Evolutionary conservation across 2,797 vertebrate genomes (phyloP), one percentile per base, ranked within the genome.

Genomic region (Cottoperca gobio): DNA sequence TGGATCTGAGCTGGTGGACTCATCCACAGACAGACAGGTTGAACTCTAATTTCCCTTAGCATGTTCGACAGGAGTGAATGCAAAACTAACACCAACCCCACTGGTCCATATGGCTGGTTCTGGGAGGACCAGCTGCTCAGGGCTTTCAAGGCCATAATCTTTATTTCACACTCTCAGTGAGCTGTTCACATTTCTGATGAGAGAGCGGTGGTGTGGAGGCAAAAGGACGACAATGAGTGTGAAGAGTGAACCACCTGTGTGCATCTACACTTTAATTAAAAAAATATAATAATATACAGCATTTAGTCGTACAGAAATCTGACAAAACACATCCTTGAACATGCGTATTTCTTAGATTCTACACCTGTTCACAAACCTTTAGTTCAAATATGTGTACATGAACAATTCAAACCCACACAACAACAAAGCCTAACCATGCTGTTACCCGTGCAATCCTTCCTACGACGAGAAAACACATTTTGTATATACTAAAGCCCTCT

Each of bases 31-130:
- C 78, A 78, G 45, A 5, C 31, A 70, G 79, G 79, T 76, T 91
- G 87, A 90, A 89, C 88, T 86, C 61, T 85, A 84, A 87, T 91
- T 89, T 92, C 71, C 85, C 74, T 60, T 35, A 70, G 67, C 81
- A 82, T 86, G 86, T 90, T 85, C 43, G 39, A 88, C 81, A 87
- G 79, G 67, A 82, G 80, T 59, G 69, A 84, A 90, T 90, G 76
- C 72, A 83, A 82, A 90, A 87, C 86, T 84, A 88, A 81, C 78
- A 74, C 71, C 50, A 69, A 73, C 82, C 83, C 76, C 71, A 55
- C 71, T 70, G 81, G 80, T 86, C 90, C 88, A 87, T 91, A 89
- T 86, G 86, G 86, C 74, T 84, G 70, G 42, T 67, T 89, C 82
- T 79, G 75, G 66, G 63, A 84, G 61, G 75, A 90, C 76, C 91